A percentile compares a stretch with the other conserved stretches of the same genome.
Evolutionary conservation across 2,888 invertebrate genomes (phyloP).

Genomic region (Terebella lapidaria): DNA sequence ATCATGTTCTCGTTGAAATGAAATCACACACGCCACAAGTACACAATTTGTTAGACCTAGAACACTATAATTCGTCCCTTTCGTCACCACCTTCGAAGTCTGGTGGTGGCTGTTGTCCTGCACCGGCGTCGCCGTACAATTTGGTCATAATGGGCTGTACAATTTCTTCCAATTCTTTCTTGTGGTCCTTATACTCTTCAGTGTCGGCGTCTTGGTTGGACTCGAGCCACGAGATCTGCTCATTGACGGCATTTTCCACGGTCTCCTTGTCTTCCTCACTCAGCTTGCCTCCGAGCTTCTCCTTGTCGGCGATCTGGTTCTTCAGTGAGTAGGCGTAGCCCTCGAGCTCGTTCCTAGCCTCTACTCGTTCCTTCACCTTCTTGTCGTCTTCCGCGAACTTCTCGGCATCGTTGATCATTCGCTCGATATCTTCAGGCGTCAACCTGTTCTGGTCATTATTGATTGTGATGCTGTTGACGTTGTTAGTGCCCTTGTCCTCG

Average conservation of each 20-base stretch:
- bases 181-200: slow-evolving; percentile 89
- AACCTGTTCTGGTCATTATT: slow-evolving; percentile 96
- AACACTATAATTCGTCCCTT: too few relatives aligned
- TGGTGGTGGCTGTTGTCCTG: slow-evolving; percentile 58
- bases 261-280: slow-evolving; percentile 86
- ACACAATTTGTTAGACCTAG: too few relatives aligned
- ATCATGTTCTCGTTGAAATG: too few relatives aligned
- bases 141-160: slow-evolving; percentile 93
- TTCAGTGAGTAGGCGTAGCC: slow-evolving; percentile 91
- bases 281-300: slow-evolving; percentile 87
- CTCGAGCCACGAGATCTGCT: slow-evolving; percentile 96
- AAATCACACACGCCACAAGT: too few relatives aligned
- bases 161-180: slow-evolving; percentile 86
- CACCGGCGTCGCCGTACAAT: slow-evolving; percentile 79
- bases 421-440: slow-evolving; percentile 95
- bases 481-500: slow-evolving; percentile 98
- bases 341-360: slow-evolving; percentile 93
- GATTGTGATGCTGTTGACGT: slow-evolving; percentile 96
- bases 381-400: slow-evolving; percentile 99
- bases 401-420: slow-evolving; percentile 99
- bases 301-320: slow-evolving; percentile 93
- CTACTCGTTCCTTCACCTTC: slow-evolving; percentile 75
- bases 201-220: slow-evolving; percentile 87
- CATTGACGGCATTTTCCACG: slow-evolving; percentile 91
- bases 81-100: slow-evolving; percentile 57